Base-by-base conservation (phyloP, 1,140 invertebrate genomes). In the Macrocentrus cingulum region DNA sequence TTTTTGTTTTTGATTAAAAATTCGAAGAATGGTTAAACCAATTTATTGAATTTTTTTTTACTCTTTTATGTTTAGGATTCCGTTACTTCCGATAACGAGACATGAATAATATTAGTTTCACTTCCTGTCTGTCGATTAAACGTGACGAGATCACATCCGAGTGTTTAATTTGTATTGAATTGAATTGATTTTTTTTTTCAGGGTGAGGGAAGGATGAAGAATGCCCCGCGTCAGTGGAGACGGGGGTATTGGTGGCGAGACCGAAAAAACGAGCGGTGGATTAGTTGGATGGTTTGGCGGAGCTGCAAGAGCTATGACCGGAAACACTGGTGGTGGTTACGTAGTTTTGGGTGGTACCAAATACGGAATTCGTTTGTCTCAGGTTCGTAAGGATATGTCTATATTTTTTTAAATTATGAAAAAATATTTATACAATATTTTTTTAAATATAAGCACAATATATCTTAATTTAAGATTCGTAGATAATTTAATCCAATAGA, bases 171-270 rank as follows among this genome's bases (percentile, higher is more conserved):
- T 45, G 37, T n/a, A 36, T 37, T 50, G 29, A 8, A n/a, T 34
- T 34, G n/a, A 37, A 22, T 19, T n/a, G 36, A 39, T n/a, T n/a
- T 39, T 3, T 39, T 4, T 39, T 66, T 66, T 8, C 56, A 77
- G 75, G 68, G 70, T 71, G 66, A 74, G 62, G 68, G 70, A 75
- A 77, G 72, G 72, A 77, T 77, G 75, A 77, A 77, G 74, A 75
- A 77, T 77, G 75, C 71, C 74, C 69, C 75, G 71, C 55, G 69
- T 70, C 63, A 66, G 63, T 54, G 72, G 68, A 66, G 72, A 77
- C 63, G 75, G 68, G 65, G 68, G 65, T 65, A 67, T 66, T 54
- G 70, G 67, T 50, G 64, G 54, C 44, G 60, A 53, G 34, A 63
- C 59, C 49, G 62, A 69, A 64, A 58, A 67, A 62, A 60, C 64